Evolutionary conservation across 2,797 vertebrate species (phyloP), one percentile per base, ranked within the genome.

Genomic region (Bucorvus abyssinicus): DNA sequence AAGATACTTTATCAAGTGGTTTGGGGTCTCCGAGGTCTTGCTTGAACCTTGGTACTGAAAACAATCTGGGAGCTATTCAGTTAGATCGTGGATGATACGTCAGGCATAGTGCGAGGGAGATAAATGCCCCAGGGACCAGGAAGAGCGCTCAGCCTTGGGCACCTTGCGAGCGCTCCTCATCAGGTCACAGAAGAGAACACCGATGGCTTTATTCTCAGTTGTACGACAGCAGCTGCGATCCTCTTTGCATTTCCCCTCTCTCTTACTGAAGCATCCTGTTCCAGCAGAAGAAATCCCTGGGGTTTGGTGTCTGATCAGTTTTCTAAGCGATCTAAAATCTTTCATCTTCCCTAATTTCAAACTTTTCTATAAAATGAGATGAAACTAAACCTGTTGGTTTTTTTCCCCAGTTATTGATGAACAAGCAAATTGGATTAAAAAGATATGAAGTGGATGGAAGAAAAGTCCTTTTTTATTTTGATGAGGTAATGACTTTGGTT

Each of bases 391-490:
- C 9, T 27, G 38, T 24, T 57, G 16, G 7, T 42, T 95, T 26
- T 86, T 79, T 18, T 84, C 8, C 34, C 8, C 95, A 99, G 99
- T 96, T 99, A 84, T 90, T 99, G 93, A 97, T 98, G 97, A 99
- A 99, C 97, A 99, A 99, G 93, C 98, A 98, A 80, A 98, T 98
- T 50, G 98, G 98, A 77, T 97, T 99, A 90, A 99, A 99, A 98
- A 97, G 99, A 92, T 99, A 99, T 0, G 99, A 99, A 97, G 94
- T 99, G 85, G 98, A 97, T 18, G 99, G 98, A 75, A 98, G 98
- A 93, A 99, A 98, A 96, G 98, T 99, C 26, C 96, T 99, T 29
- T 99, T 99, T 97, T 99, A 99, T 97, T 99, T 99, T 93, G 99
- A 99, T 55, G 99, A 99, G 98, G 99, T 99, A 96, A 97, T 96